Conservation (phyloP, 2,888 invertebrate species). For the Cosmorhoe ocellata region DNA sequence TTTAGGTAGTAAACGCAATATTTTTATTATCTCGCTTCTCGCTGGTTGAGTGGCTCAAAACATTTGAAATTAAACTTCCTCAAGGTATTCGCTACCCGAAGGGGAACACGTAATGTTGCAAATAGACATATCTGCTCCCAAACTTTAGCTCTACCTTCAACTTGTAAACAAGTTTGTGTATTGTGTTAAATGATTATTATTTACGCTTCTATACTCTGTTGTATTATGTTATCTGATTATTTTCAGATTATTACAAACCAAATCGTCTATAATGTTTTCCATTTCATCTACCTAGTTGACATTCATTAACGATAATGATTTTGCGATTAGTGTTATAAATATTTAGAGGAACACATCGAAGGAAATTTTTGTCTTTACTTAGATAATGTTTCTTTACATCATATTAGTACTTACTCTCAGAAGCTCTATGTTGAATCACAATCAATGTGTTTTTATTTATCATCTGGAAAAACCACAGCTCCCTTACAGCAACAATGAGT, state of each 20-base stretch:
- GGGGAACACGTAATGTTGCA: constrained; percentile 44
- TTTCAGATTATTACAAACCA: too few species aligned
- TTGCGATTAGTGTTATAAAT: too few species aligned
- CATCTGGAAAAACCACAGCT: background rate
- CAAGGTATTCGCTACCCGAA: constrained; percentile 27
- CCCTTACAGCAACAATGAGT: background rate
- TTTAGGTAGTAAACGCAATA: too few species aligned
- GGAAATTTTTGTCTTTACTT: too few species aligned
- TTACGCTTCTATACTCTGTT: constrained; percentile 9
- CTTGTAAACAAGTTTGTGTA: constrained; percentile 17
- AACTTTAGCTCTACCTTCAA: constrained; percentile 39
- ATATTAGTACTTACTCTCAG: too few species aligned
- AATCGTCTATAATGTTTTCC: too few species aligned
- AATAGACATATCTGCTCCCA: constrained; percentile 51
- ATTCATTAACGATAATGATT: too few species aligned
- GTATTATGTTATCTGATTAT: background rate
- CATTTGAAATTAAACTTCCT: constrained; percentile 29
- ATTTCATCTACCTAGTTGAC: too few species aligned
- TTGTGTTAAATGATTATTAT: constrained; percentile 12
- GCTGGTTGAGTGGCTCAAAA: constrained; percentile 12
- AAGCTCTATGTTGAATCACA: too few species aligned
- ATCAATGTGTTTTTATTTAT: background rate
- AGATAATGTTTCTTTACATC: too few species aligned
- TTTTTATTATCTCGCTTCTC: background rate
- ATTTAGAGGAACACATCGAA: too few species aligned